A percentile compares a stretch with the other conserved stretches of the same genome.
These are phyloP conservation scores for Polypedilum vanderplanki DNA, from an alignment of 1,140 invertebrate species.

Conservation along the genomic window DNA sequence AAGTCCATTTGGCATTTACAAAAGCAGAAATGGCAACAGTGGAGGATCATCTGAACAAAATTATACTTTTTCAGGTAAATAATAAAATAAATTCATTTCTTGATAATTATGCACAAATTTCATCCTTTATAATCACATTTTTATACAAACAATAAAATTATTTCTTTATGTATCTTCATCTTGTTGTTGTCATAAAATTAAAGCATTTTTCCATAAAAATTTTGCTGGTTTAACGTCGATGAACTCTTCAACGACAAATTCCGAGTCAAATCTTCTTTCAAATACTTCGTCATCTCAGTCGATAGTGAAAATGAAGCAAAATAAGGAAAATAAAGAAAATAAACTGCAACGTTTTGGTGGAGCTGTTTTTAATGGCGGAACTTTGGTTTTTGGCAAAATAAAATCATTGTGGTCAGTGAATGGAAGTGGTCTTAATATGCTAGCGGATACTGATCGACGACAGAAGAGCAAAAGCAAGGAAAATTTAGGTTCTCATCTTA, in stretches of 20 bases:
- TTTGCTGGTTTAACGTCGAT: slow-evolving; percentile 29
- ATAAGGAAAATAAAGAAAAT: slow-evolving; percentile 21
- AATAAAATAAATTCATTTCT: neutral
- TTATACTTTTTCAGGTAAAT: slow-evolving; percentile 60
- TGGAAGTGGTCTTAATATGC: slow-evolving; percentile 67
- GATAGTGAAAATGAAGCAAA: neutral
- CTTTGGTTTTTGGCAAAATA: slow-evolving; percentile 75
- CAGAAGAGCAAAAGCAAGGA: slow-evolving; percentile 35
- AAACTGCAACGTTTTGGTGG: slow-evolving; percentile 18
- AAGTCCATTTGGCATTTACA: slow-evolving; percentile 56
- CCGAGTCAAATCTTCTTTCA: neutral
- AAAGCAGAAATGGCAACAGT: slow-evolving; percentile 37
- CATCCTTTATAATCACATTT: neutral
- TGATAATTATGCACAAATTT: neutral
- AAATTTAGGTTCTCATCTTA: slow-evolving; percentile 30
- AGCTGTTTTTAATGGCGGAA: neutral
- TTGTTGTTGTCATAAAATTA: neutral
- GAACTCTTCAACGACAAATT: slow-evolving; percentile 17
- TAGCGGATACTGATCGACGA: slow-evolving; percentile 50
- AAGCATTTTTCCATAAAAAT: slow-evolving; percentile 28
- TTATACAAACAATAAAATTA: neutral
- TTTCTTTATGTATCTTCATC: neutral
- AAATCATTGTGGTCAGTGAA: slow-evolving; percentile 72
- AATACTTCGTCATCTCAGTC: neutral
- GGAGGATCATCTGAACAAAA: slow-evolving; percentile 37